Conservation (phyloP, 2,888 invertebrate species). For the Parnassius glacialis region DNA sequence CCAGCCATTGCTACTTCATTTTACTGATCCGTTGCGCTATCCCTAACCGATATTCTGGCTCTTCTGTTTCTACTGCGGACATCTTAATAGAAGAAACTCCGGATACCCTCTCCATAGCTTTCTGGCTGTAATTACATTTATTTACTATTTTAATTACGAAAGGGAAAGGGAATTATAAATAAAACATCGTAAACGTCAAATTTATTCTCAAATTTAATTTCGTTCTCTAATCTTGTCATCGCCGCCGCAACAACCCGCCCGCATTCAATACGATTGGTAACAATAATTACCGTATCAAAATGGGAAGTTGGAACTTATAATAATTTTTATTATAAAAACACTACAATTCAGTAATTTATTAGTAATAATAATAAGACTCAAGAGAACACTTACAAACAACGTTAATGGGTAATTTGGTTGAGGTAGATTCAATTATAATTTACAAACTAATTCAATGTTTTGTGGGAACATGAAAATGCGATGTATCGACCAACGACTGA, state of each 20-base stretch:
- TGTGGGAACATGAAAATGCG: slow-evolving; percentile 36
- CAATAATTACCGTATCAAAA: slow-evolving; percentile 80
- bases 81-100: no score
- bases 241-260: slow-evolving; percentile 59
- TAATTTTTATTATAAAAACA: slow-evolving; percentile 70
- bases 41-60: no score
- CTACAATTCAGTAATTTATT: slow-evolving; percentile 70
- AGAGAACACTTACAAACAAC: slow-evolving; percentile 77
- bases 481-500: background rate
- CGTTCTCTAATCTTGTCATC: slow-evolving; percentile 46
- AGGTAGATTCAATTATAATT: slow-evolving; percentile 74
- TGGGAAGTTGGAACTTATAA: slow-evolving; percentile 69
- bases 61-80: no score
- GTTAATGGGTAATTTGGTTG: slow-evolving; percentile 78
- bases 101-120: no score
- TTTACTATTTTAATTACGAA: slow-evolving; percentile 11
- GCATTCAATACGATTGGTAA: slow-evolving; percentile 74
- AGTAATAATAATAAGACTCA: slow-evolving; percentile 74
- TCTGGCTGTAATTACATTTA: no score
- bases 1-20: no score
- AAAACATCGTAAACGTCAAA: slow-evolving; percentile 37
- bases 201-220: slow-evolving; percentile 42
- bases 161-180: slow-evolving; percentile 31
- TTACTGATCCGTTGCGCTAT: no score
- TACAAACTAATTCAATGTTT: slow-evolving; percentile 52